Conservation (phyloP, 2,888 invertebrate genomes). For the Erpobdella octoculata region DNA sequence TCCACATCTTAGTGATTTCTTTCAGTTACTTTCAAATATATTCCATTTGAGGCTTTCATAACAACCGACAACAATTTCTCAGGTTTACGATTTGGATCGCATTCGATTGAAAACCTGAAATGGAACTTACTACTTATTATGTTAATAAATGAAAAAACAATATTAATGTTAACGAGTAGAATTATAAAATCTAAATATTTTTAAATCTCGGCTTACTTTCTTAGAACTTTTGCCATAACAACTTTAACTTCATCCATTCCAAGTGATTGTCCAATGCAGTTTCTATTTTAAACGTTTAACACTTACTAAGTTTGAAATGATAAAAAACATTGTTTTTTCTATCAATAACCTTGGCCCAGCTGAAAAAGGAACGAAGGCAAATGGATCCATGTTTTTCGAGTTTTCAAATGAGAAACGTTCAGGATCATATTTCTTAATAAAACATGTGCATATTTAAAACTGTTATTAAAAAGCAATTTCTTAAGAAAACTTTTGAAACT, state of each 20-base stretch:
- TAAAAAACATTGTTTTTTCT: too few relatives aligned
- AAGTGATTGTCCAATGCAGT: conserved; percentile 47
- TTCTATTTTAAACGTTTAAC: too few relatives aligned
- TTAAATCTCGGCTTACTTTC: conserved; percentile 34
- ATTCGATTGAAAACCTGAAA: conserved; percentile 36
- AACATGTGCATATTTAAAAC: too few relatives aligned
- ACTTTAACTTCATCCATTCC: conserved; percentile 46
- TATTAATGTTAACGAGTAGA: too few relatives aligned
- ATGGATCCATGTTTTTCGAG: conserved; percentile 40
- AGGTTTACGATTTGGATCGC: conserved; percentile 36
- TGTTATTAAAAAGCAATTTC: not conserved
- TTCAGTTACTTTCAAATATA: conserved; percentile 30
- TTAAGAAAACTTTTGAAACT: too few relatives aligned
- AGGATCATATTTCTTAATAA: conserved; percentile 40
- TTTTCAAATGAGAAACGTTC: conserved; percentile 42
- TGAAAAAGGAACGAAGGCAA: conserved; percentile 43
- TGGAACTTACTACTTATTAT: not conserved
- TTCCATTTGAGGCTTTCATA: conserved; percentile 41
- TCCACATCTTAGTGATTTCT: too few relatives aligned
- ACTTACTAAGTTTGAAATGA: too few relatives aligned
- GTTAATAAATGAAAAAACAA: not conserved
- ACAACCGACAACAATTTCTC: conserved; percentile 38
- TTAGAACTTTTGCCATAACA: conserved; percentile 40
- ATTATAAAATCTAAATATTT: too few relatives aligned
- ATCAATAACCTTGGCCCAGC: conserved; percentile 47